These are phyloP conservation scores for Perognathus longimembris DNA, from an alignment of 2,113 vertebrate genomes.

Conservation along the genomic window DNA sequence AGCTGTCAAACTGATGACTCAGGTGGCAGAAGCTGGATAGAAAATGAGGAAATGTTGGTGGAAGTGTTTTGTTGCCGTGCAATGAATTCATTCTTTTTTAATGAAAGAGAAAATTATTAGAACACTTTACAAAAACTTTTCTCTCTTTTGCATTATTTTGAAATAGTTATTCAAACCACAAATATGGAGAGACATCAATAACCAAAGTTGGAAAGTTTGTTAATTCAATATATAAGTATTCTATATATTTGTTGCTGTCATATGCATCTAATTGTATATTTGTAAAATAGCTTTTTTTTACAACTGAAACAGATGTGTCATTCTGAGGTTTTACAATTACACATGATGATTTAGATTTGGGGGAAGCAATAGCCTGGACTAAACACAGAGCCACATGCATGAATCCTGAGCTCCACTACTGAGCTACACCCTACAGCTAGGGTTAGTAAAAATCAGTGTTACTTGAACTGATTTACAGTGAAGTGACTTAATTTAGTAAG, in stretches of 20 bases:
- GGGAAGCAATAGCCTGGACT: neutral
- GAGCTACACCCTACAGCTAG: no score
- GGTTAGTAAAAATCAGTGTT: neutral
- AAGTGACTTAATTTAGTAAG: neutral
- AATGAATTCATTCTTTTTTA: conserved; percentile 46
- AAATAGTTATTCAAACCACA: neutral
- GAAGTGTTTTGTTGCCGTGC: neutral
- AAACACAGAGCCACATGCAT: no score
- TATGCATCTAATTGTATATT: neutral
- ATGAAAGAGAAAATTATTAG: neutral
- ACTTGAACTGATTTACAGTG: neutral
- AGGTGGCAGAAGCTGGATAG: neutral
- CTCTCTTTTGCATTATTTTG: neutral
- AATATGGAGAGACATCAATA: conserved; percentile 2
- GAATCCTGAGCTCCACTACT: neutral
- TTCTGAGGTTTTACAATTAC: conserved; percentile 5
- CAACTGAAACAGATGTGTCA: neutral
- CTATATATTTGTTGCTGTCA: neutral
- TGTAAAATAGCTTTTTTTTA: neutral
- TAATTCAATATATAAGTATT: neutral
- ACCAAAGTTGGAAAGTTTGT: neutral
- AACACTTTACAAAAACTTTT: neutral
- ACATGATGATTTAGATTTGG: neutral
- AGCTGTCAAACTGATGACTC: conserved; percentile 32
- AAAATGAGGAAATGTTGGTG: neutral